These are phyloP conservation scores for Podocnemis expansa DNA, from an alignment of 2,113 vertebrate species.

Conservation along the genomic window DNA sequence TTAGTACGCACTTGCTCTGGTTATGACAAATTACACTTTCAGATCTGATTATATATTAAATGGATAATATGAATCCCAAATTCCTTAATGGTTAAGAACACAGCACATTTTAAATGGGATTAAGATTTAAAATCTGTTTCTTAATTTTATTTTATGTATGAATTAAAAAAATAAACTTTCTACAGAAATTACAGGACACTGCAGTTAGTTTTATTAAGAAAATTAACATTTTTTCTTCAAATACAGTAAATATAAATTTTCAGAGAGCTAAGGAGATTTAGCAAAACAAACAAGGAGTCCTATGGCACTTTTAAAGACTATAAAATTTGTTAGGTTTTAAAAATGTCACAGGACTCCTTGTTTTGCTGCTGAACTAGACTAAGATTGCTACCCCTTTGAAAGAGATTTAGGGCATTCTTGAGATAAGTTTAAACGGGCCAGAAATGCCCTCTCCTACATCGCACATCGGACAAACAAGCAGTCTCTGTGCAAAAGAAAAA, in stretches of 20 bases:
- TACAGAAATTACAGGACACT: not conserved
- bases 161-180: constrained; percentile 13
- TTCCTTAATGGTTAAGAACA: constrained; percentile 36
- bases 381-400: too few species aligned
- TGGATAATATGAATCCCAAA: constrained; percentile 39
- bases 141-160: constrained; percentile 42
- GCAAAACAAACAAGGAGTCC: too few species aligned
- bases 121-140: constrained; percentile 34
- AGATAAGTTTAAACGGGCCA: not conserved
- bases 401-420: not conserved
- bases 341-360: too few species aligned
- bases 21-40: constrained; percentile 42
- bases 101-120: constrained; percentile 3
- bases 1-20: constrained; percentile 9
- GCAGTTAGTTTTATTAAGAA: constrained; percentile 20
- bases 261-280: not conserved
- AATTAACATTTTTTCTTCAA: not conserved
- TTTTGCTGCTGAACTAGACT: too few species aligned
- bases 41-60: constrained; percentile 50
- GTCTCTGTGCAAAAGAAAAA: too few species aligned
- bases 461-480: too few species aligned
- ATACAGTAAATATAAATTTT: constrained; percentile 1
- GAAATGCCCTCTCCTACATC: too few species aligned
- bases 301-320: too few species aligned
- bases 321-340: too few species aligned